These are phyloP conservation scores for Heterohyrax brucei DNA, from an alignment of 2,797 vertebrate genomes.

Conservation along the genomic window DNA sequence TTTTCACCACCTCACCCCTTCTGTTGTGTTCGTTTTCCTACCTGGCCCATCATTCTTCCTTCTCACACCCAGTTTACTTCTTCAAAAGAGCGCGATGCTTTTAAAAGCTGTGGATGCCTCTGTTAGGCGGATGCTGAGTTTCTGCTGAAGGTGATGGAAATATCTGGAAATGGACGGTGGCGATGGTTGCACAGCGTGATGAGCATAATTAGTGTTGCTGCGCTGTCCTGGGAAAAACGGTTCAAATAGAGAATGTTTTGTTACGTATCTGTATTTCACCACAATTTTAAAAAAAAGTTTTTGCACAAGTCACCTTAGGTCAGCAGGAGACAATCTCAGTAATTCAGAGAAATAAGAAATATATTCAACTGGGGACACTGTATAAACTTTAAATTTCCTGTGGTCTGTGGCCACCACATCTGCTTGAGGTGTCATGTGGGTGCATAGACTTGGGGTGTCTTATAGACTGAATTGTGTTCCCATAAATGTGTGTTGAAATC, in stretches of 20 bases:
- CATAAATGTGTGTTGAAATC: background rate
- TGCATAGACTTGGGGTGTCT: rapidly evolving
- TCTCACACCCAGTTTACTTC: too few relatives aligned
- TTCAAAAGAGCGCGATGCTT: background rate
- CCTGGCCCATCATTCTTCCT: too few relatives aligned
- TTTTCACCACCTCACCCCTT: rapidly evolving
- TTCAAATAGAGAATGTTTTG: too few relatives aligned
- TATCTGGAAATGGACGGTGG: too few relatives aligned
- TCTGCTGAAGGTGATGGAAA: too few relatives aligned
- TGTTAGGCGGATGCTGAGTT: too few relatives aligned
- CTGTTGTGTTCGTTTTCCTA: background rate
- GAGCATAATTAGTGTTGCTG: too few relatives aligned
- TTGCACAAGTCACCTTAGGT: background rate
- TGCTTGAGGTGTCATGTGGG: background rate
- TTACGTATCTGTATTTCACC: too few relatives aligned
- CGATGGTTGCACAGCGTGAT: too few relatives aligned
- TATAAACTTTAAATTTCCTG: rapidly evolving
- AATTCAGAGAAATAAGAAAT: background rate
- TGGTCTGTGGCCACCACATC: background rate
- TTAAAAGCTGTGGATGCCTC: background rate
- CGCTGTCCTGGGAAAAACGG: too few relatives aligned
- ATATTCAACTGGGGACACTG: rapidly evolving
- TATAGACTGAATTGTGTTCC: background rate
- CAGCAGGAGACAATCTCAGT: background rate
- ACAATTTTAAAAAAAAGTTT: too few relatives aligned